Evolutionary conservation across 2,888 invertebrate species (phyloP).

Genomic region (Beris chalybata): DNA sequence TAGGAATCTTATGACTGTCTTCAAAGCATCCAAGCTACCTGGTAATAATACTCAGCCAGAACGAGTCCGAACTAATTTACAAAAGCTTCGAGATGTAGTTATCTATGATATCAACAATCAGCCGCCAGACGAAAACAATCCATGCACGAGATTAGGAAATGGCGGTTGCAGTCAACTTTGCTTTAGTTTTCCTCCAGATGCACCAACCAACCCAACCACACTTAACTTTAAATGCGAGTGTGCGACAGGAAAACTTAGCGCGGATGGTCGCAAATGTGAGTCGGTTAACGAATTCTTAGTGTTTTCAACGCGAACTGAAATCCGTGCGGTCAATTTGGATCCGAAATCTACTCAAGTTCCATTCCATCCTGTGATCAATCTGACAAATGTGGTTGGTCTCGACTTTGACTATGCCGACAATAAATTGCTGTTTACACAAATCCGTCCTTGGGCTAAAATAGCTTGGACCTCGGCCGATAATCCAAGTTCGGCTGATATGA

Average conservation of each 20-base stretch:
- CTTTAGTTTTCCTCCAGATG: slow-evolving; percentile 82
- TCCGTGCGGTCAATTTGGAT: slow-evolving; percentile 87
- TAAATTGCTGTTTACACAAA: slow-evolving; percentile 89
- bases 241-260: slow-evolving; percentile 77
- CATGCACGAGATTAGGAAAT: slow-evolving; percentile 74
- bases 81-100: slow-evolving; percentile 84
- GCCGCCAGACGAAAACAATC: slow-evolving; percentile 79
- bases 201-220: slow-evolving; percentile 52
- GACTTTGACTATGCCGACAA: slow-evolving; percentile 93
- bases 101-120: slow-evolving; percentile 90
- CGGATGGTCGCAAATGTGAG: slow-evolving; percentile 73
- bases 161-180: slow-evolving; percentile 94
- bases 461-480: slow-evolving; percentile 76
- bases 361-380: slow-evolving; percentile 79
- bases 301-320: slow-evolving; percentile 92
- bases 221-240: slow-evolving; percentile 82
- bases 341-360: slow-evolving; percentile 79
- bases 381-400: slow-evolving; percentile 92
- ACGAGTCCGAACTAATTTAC: slow-evolving; percentile 78
- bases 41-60: slow-evolving; percentile 72
- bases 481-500: slow-evolving; percentile 65
- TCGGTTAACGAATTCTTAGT: slow-evolving; percentile 87
- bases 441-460: slow-evolving; percentile 86
- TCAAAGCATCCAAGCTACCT: slow-evolving; percentile 75
- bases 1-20: slow-evolving; percentile 81